Evolutionary conservation across 2,888 invertebrate genomes (phyloP), one percentile per base, ranked within the genome.

Genomic region (Ceraclea dissimilis): DNA sequence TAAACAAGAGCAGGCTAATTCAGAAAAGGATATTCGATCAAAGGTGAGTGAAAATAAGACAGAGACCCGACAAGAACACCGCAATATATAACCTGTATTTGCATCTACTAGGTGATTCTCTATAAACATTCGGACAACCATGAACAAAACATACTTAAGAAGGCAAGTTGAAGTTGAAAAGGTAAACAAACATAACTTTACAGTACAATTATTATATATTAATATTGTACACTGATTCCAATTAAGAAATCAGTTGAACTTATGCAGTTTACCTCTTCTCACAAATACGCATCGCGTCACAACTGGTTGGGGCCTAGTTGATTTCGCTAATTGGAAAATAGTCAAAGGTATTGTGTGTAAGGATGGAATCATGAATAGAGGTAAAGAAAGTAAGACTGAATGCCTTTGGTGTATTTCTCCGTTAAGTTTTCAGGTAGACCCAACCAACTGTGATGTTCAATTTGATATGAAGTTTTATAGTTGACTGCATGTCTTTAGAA

Each of bases 1-100:
- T 70, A 85, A 84, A 67, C 82, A 82, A 66, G 83, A 85, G 68
- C 75, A 79, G 51, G 80, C 84, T 39, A 83, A 86, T 70, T 76
- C 69, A 63, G 85, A 85, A 65, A 83, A 83, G 69, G 81, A 82
- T 69, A 84, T 86, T 66, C 76, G 82, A 70, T 81, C 80, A 66
- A 85, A 86, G 81, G 82, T 83, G 75, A 71, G 60, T 52, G n/a
- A 19, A 46, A 49, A 51, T 22, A 44, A 47, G 18, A 26, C 26
- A 26, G 26, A 26, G 26, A 26, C 26, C 39, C 4, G 39, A 39
- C 39, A 39, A n/a, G 17, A 54, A 31, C 49, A 21, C 47, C 43
- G 39, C 48, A 26, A 21, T 18, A 39, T 26, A 16, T 31, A 34
- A 49, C 19, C 39, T 39, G 39, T 39, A 39, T 39, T 39, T 39